Evolutionary conservation across 2,888 invertebrate species (phyloP), one percentile per base, ranked within the genome.

Genomic region (Clitarchus hookeri): DNA sequence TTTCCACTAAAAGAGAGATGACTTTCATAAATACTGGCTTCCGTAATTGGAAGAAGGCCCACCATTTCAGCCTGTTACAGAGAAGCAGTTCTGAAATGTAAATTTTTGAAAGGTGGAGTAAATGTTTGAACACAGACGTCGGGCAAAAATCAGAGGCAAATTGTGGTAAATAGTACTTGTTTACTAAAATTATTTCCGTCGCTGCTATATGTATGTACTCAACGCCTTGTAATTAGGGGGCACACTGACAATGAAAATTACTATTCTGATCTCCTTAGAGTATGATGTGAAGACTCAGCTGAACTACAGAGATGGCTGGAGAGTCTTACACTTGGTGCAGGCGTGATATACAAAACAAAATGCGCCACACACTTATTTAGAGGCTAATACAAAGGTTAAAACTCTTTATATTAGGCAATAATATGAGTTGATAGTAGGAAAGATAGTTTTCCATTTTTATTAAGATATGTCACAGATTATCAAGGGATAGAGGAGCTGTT

Each of bases 1-100:
- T 78, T 8, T 78, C 78, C 9, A 25, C 78, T 78, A 78, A 78
- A 78, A 78, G 78, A 78, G 48, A 48, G 78, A 78, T 78, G 78
- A 78, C 78, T 78, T 78, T 78, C 8, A 78, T 26, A 1, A 36
- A 36, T 78, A 78, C 78, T 78, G 78, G 78, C n/a, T 13, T 78
- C 6, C 8, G 78, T 3, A 26, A 13, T 78, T 78, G 78, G 1
- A 78, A 78, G 26, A 78, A 6, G 78, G n/a, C 13, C 19, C 2
- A 11, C 12, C 4, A 78, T 78, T 78, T 6, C 78, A 78, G 78
- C 78, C 9, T 78, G 78, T 78, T 9, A 78, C 16, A 16, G 11
- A 78, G 78, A 78, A 78, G 26, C 4, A 6, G 78, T 6, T 11
- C 78, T 78, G 16, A 78, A 78, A 78, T 78, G 26, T 78, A 78